Evolutionary conservation across 2,888 invertebrate species (phyloP).

Genomic region (Tachina fera): DNA sequence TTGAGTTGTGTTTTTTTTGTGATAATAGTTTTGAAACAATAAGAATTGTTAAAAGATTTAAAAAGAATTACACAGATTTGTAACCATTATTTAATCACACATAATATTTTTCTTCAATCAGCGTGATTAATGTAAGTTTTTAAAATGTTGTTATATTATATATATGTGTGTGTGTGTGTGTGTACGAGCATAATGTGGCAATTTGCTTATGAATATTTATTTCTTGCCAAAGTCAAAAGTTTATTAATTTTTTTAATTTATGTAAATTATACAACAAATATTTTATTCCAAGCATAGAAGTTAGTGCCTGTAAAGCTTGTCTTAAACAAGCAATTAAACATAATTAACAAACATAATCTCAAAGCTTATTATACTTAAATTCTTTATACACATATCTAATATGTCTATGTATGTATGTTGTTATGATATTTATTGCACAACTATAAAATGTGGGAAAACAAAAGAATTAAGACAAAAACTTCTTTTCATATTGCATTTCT

Average conservation of each 20-base stretch:
- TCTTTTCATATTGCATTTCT: background rate
- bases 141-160: slow-evolving; percentile 9
- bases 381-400: background rate
- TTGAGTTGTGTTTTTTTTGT: background rate
- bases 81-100: slow-evolving; percentile 48
- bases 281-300: background rate
- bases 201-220: slow-evolving; percentile 56
- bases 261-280: slow-evolving; percentile 33
- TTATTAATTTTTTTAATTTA: slow-evolving; percentile 36
- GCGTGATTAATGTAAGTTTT: slow-evolving; percentile 12
- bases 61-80: slow-evolving; percentile 39
- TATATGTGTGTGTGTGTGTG: no score
- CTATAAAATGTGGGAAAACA: background rate
- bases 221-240: slow-evolving; percentile 8
- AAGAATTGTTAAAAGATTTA: slow-evolving; percentile 36
- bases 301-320: background rate
- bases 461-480: slow-evolving; percentile 20
- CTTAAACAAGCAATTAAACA: slow-evolving; percentile 16
- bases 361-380: slow-evolving; percentile 18
- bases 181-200: background rate
- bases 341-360: slow-evolving; percentile 14
- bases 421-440: slow-evolving; percentile 18
- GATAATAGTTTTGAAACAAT: slow-evolving; percentile 17
- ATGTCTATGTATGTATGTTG: background rate
- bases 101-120: slow-evolving; percentile 22